Evolutionary conservation across 2,113 vertebrate species (phyloP).

Genomic region (Catagonus wagneri): DNA sequence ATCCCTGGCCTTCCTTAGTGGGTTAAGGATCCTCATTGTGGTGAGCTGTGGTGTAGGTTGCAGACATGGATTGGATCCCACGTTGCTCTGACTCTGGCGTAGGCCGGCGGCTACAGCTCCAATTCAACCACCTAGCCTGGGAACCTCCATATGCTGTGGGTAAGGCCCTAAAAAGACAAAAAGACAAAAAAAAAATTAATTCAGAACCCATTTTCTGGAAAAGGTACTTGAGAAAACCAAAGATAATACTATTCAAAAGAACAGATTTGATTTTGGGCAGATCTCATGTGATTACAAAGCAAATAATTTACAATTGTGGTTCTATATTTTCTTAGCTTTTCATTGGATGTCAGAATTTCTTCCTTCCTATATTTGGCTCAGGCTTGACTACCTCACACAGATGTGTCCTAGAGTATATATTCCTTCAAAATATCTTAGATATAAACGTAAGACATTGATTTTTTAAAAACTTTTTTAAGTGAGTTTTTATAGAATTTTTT

Average conservation of each 20-base stretch:
- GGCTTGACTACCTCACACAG: not conserved
- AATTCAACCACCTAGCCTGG: too few relatives aligned
- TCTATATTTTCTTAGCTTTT: not conserved
- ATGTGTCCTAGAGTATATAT: not conserved
- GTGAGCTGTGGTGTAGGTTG: too few relatives aligned
- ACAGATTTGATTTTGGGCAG: not conserved
- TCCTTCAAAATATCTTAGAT: not conserved
- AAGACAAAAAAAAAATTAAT: not conserved
- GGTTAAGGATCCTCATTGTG: too few relatives aligned
- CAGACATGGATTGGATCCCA: too few relatives aligned
- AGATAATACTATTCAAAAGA: not conserved
- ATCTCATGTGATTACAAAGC: not conserved
- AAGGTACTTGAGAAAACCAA: not conserved
- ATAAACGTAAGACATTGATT: not conserved
- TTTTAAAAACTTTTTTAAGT: not conserved
- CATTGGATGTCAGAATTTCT: not conserved
- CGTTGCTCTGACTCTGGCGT: too few relatives aligned
- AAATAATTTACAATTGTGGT: not conserved
- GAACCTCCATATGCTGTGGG: too few relatives aligned
- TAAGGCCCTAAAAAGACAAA: too few relatives aligned
- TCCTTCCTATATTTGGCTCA: not conserved
- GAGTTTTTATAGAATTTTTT: not conserved
- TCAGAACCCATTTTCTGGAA: not conserved
- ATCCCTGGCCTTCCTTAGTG: too few relatives aligned
- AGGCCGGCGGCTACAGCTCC: too few relatives aligned